phyloP scores from a whole-genome alignment of 2,888 invertebrate species.

The Crioceris asparagi region DNA sequence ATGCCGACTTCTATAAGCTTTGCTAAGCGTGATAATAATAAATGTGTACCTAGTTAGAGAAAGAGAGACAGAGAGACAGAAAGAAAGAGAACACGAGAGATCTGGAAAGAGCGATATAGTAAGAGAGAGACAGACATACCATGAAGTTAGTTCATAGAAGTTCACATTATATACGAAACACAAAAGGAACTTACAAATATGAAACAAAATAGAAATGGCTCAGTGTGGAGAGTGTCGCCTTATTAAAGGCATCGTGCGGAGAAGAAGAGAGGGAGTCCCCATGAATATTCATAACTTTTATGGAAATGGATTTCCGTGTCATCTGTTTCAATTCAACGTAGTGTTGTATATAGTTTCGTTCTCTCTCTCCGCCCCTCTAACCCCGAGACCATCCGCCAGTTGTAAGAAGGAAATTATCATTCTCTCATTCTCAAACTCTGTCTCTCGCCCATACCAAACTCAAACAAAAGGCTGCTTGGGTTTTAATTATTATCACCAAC shows the following conservation, averaged over 20 bases:
- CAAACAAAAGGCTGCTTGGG: too few relatives aligned
- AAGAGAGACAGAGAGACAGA: too few relatives aligned
- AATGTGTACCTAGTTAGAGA: conserved; percentile 13
- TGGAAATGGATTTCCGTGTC: conserved; percentile 18
- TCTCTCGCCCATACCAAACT: not conserved
- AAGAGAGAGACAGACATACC: too few relatives aligned
- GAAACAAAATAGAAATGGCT: conserved; percentile 18
- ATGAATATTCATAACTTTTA: conserved; percentile 19
- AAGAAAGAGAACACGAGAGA: too few relatives aligned
- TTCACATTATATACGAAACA: conserved; percentile 14
- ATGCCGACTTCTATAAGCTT: conserved; percentile 16
- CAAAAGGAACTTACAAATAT: conserved; percentile 19
- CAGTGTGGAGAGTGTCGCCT: conserved; percentile 15
- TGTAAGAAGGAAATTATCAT: not conserved
- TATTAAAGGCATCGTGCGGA: too few relatives aligned
- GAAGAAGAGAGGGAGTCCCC: too few relatives aligned
- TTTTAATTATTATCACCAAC: too few relatives aligned
- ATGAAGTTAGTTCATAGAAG: conserved; percentile 15
- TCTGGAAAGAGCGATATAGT: too few relatives aligned
- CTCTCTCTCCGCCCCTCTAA: not conserved
- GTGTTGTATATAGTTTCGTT: conserved; percentile 3
- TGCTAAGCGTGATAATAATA: conserved; percentile 17
- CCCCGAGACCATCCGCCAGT: not conserved
- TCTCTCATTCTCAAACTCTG: not conserved
- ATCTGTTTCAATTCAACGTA: conserved; percentile 18